A percentile compares a stretch with the other conserved stretches of the same genome.
Conservation (phyloP, 1,140 invertebrate genomes). For the Drosophila prosaltans region DNA sequence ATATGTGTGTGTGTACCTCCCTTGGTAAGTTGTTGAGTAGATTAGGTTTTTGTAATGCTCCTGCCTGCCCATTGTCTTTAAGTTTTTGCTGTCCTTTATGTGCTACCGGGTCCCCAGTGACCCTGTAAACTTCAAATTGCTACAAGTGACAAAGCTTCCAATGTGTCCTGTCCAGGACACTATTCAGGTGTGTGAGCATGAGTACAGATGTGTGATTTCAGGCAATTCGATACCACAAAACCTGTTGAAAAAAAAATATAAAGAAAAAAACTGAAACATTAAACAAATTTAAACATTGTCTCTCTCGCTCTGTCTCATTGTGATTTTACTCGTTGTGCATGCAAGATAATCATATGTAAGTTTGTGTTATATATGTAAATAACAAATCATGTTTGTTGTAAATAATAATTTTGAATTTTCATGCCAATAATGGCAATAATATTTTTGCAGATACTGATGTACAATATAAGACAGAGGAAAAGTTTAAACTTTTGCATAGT, state of each 20-base stretch:
- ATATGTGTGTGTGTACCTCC: constrained; percentile 9
- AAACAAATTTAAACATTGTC: neutral
- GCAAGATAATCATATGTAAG: neutral
- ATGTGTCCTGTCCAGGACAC: constrained; percentile 6
- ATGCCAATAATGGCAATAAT: no score
- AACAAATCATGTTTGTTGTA: neutral
- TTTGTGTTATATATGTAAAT: neutral
- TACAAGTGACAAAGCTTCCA: constrained; percentile 60
- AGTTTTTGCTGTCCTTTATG: constrained; percentile 68
- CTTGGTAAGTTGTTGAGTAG: constrained; percentile 75
- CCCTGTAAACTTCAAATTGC: constrained; percentile 81
- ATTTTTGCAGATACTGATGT: no score
- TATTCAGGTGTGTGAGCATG: constrained; percentile 39
- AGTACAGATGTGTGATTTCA: neutral
- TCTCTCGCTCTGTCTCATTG: neutral
- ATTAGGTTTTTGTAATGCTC: constrained; percentile 73
- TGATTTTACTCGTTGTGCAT: neutral
- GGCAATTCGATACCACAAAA: constrained; percentile 16
- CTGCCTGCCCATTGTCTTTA: constrained; percentile 66
- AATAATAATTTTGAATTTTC: neutral
- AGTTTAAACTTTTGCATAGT: no score
- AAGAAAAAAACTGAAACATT: neutral
- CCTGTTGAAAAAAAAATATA: neutral
- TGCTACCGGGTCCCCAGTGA: constrained; percentile 63
- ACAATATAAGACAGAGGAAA: no score